phyloP scores from a whole-genome alignment of 2,888 invertebrate genomes.

The Augochlorella aurata region DNA sequence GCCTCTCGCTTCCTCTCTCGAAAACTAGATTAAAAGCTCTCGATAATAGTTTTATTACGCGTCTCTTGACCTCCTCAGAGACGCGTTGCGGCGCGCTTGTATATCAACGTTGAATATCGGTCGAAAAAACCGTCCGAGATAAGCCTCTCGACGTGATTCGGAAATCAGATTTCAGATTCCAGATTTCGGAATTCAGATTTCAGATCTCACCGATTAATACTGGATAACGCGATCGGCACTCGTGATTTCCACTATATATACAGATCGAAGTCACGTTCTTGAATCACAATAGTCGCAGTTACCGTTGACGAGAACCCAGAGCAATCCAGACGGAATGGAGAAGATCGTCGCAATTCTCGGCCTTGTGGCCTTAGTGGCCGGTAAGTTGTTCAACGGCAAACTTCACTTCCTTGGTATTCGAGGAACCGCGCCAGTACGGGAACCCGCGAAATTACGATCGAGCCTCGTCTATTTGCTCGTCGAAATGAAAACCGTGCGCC shows the following conservation, averaged over 20 bases:
- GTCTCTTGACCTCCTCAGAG: slow-evolving; percentile 38
- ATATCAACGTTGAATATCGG: slow-evolving; percentile 25
- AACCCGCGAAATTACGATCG: not conserved
- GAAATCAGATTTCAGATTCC: slow-evolving; percentile 33
- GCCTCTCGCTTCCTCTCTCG: slow-evolving; percentile 26
- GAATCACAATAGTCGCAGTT: slow-evolving; percentile 6
- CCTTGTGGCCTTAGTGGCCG: slow-evolving; percentile 33
- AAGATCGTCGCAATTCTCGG: slow-evolving; percentile 29
- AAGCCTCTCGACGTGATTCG: slow-evolving; percentile 18
- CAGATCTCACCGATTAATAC: slow-evolving; percentile 2
- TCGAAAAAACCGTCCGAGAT: slow-evolving; percentile 21
- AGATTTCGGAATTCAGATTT: slow-evolving; percentile 29
- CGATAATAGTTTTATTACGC: slow-evolving; percentile 46
- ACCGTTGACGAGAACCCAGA: not conserved
- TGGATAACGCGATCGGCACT: not conserved
- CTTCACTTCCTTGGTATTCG: not conserved
- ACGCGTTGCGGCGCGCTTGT: not conserved
- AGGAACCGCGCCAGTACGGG: not conserved
- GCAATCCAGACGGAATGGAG: slow-evolving; percentile 22
- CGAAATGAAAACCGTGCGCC: not conserved
- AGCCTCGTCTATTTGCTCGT: not conserved
- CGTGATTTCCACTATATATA: slow-evolving; percentile 43
- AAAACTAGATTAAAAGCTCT: slow-evolving; percentile 42
- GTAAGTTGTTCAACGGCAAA: slow-evolving; percentile 36
- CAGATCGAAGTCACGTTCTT: not conserved